Base-by-base conservation (phyloP, 1,140 invertebrate species). In the Belonocnema kinseyi region DNA sequence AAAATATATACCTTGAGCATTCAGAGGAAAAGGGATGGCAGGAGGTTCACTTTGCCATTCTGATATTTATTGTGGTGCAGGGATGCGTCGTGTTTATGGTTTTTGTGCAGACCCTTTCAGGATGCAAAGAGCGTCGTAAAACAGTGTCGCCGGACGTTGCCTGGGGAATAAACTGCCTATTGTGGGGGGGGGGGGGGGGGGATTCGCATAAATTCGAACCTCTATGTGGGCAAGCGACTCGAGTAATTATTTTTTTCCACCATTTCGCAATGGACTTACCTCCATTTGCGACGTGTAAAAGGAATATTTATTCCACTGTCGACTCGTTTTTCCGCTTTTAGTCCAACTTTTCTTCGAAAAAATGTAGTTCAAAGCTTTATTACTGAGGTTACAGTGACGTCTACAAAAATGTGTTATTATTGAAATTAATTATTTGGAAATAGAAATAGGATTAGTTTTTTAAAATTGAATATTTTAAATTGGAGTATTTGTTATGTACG, bases 111-210 rank as follows among this genome's bases (percentile, higher is more conserved):
- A 80, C 74, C 74, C 81, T 76, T 75, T 80, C 80, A 82, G 82
- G 79, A 86, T 85, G 83, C 88, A 86, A 86, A 86, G 85, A 84
- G 81, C 80, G 78, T 85, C 86, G 82, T 88, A 88, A 87, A 90
- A 88, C 85, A 83, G 83, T 78, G 61, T 83, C 76, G 78, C 74
- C 74, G 80, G 76, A 83, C 80, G 80, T 83, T 83, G 82, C 80
- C 76, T 12, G 81, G 78, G 77, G 80, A 84, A 85, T 88, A 86
- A 85, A 89, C 87, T 81, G 84, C 85, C 82, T 83, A 40, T 40
- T 33, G 14, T 13, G 19, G 16, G 58, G n/a, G 11, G 21, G 6
- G 16, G 8, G 13, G 58, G 16, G 58, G 11, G 58, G 77, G 75
- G 75, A 80, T 58, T 73, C 79, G 71, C 84, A 86, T 88, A 88